Evolutionary conservation across 2,888 invertebrate genomes (phyloP).

Genomic region (Diarsia brunnea): DNA sequence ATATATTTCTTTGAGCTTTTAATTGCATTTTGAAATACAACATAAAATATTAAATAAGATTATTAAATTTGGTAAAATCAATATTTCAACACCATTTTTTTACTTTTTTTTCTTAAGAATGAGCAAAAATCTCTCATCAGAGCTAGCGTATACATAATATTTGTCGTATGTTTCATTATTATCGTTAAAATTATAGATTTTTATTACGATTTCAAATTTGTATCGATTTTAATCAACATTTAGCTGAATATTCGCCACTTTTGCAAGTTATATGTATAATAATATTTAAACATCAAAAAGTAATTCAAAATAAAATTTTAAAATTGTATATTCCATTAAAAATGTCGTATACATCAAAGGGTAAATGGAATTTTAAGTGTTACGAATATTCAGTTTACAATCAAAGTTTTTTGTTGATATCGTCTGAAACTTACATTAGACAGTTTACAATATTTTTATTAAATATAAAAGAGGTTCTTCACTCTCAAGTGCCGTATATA

Average conservation of each 20-base stretch:
- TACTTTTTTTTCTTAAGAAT: conserved; percentile 89
- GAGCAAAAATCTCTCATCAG: conserved; percentile 92
- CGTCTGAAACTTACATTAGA: conserved; percentile 85
- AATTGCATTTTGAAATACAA: conserved; percentile 96
- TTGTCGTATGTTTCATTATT: conserved; percentile 91
- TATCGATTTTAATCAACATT: conserved; percentile 78
- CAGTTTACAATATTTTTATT: conserved; percentile 89
- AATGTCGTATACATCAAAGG: conserved; percentile 67
- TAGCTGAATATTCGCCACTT: conserved; percentile 71
- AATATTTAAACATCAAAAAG: conserved; percentile 62
- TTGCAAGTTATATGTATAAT: conserved; percentile 44
- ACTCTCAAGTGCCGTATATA: conserved; percentile 89
- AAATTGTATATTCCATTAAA: conserved; percentile 62
- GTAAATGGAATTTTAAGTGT: conserved; percentile 52
- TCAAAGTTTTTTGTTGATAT: conserved; percentile 76
- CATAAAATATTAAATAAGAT: conserved; percentile 95
- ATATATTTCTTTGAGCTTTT: conserved; percentile 96
- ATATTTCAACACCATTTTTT: conserved; percentile 90
- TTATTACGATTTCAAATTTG: conserved; percentile 83
- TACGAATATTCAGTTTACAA: conserved; percentile 73
- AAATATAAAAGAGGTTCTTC: conserved; percentile 89
- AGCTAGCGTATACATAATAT: conserved; percentile 94
- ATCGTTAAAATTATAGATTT: conserved; percentile 91
- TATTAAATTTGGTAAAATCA: conserved; percentile 94
- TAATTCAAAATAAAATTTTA: conserved; percentile 61